A percentile compares a stretch with the other conserved stretches of the same genome.
phyloP scores from a whole-genome alignment of 2,888 invertebrate species.

The Drosophila pseudotakahashii region DNA sequence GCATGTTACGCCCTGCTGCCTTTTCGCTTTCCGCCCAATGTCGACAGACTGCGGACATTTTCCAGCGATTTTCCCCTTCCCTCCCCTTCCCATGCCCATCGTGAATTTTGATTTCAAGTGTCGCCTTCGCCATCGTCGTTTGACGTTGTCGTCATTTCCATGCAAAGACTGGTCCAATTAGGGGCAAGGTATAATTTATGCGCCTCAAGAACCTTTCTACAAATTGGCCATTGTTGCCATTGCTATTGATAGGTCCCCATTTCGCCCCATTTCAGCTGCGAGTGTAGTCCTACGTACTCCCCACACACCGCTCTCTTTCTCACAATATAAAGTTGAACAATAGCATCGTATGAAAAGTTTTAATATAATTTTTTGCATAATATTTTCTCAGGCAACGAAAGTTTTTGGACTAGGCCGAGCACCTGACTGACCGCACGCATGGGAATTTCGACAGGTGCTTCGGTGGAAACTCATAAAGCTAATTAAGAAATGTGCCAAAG shows the following conservation, averaged over 20 bases:
- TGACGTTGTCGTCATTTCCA: constrained; percentile 49
- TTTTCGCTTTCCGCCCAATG: constrained; percentile 65
- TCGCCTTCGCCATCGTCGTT: constrained; percentile 21
- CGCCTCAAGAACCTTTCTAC: constrained; percentile 66
- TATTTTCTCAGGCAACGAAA: constrained; percentile 41
- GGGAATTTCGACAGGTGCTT: constrained; percentile 71
- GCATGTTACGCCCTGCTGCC: constrained; percentile 83
- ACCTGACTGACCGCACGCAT: constrained; percentile 76
- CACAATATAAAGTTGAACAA: constrained; percentile 60
- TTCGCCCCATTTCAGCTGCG: not conserved
- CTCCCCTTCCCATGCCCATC: not conserved
- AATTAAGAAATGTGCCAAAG: constrained; percentile 78
- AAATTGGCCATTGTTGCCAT: constrained; percentile 77
- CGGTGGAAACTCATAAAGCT: constrained; percentile 75
- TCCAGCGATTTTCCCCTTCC: not conserved
- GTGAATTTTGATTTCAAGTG: constrained; percentile 78
- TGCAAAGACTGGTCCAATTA: constrained; percentile 70
- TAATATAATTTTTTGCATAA: constrained; percentile 77
- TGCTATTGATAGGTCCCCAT: constrained; percentile 60
- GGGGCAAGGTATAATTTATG: constrained; percentile 76
- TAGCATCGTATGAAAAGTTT: constrained; percentile 67
- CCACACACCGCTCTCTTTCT: constrained; percentile 24
- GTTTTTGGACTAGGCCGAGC: constrained; percentile 39
- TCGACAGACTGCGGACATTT: constrained; percentile 40
- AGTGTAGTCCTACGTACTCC: not conserved